phyloP scores from a whole-genome alignment of 2,113 vertebrate species.

The Dasyprocta punctata region DNA sequence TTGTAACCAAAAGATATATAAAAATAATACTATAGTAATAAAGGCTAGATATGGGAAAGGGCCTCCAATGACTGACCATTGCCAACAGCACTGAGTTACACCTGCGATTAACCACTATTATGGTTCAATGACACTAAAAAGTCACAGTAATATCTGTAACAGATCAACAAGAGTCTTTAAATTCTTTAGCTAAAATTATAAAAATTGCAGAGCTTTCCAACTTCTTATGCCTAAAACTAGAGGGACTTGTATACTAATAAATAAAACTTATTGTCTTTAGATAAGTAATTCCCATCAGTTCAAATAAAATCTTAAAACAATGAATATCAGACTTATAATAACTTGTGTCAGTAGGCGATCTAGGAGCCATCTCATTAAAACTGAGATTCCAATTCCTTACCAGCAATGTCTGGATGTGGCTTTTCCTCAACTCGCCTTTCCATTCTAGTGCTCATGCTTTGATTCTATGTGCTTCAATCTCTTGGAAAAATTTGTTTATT shows the following conservation, averaged over 20 bases:
- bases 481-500: not conserved
- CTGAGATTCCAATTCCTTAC: not conserved
- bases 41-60: too few relatives aligned
- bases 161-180: not conserved
- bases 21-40: too few relatives aligned
- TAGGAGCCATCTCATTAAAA: not conserved
- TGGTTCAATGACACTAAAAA: too few relatives aligned
- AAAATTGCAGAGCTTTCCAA: too few relatives aligned
- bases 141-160: not conserved
- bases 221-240: too few relatives aligned
- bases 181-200: too few relatives aligned
- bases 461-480: not conserved
- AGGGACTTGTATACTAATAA: too few relatives aligned
- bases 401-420: too few relatives aligned
- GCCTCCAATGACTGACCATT: too few relatives aligned
- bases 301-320: not conserved
- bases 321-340: not conserved
- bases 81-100: too few relatives aligned
- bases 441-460: not conserved
- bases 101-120: too few relatives aligned
- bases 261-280: not conserved
- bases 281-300: not conserved
- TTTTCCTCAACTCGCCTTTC: not conserved
- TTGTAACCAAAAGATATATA: too few relatives aligned
- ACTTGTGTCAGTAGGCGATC: not conserved